Evolutionary conservation across 2,888 invertebrate genomes (phyloP), one percentile per base, ranked within the genome.

Genomic region (Lasius fuliginosus): DNA sequence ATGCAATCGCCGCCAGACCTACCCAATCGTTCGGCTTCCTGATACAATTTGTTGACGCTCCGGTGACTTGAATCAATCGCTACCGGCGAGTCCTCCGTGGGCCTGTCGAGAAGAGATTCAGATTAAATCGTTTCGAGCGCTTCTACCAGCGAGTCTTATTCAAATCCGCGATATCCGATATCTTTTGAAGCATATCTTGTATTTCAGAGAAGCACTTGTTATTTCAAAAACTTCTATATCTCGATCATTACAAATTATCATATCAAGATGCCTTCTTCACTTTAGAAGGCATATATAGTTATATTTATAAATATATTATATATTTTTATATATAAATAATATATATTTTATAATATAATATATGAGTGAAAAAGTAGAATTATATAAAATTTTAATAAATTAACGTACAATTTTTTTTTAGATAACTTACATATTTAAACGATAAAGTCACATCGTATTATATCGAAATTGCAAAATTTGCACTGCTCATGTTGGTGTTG

Each of bases 11-110:
- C 92, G 58, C 92, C 94, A 88, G 92, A 92, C 87, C 90, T 92
- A 64, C 95, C 95, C 89, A 93, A 87, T 90, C 88, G 87, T 89
- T 95, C 95, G 67, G 95, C 95, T 88, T 93, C 93, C 88, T 90
- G 91, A 92, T 95, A 95, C 90, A 92, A 90, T 90, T 93, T 91
- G 84, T 92, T 88, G 87, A 92, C 89, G 90, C 88, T 92, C 86
- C 85, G 90, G 84, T 90, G 90, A 89, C 87, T 92, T 86, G 92
- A 92, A 92, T 93, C 91, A 90, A 90, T 88, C 85, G 89, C 86
- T 86, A 86, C 91, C 77, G 91, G 89, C 89, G 91, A 90, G 33
- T 94, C 94, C 88, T 94, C 94, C 75, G 94, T 93, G 27, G 95
- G 95, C 84, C 95, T 95, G 92, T 53, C 83, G 79, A 87, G n/a